Base-by-base conservation (phyloP, 2,797 vertebrate genomes). In the Lithobates sylvaticus region DNA sequence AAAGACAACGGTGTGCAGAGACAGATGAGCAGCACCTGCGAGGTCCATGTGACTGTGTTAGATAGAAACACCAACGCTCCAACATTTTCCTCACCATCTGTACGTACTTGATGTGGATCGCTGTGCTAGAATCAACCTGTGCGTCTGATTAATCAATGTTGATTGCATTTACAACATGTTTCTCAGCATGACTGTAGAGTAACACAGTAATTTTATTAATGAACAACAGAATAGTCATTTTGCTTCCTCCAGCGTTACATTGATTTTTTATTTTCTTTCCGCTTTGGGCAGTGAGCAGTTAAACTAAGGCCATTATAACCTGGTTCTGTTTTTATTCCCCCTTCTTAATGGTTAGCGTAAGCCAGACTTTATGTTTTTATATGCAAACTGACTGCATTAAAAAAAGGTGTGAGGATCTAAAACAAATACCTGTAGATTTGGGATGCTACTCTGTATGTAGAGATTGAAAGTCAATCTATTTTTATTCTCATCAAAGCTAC, bases 11-110 rank as follows among this genome's bases (percentile, higher is more conserved):
- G 94, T 32, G 10, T 88, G 0, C 10, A 78, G 7, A 10, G 34
- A 0, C 74, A 87, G 27, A 88, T 90, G 0, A 94, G 92, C 71
- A 94, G 93, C 89, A 90, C 89, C 5, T 86, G 90, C 78, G 94
- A 89, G 0, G 32, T 95, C 65, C 86, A 88, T 3, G 4, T 96
- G 39, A 76, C 89, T 29, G 70, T 95, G 23, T 29, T 86, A 2
- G 94, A 95, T 76, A 88, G 88, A 82, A 96, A 96, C 78, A 95
- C 94, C 78, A 86, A 92, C 70, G 16, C 85, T 21, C 94, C 95
- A 16, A 54, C 26, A 10, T 87, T 94, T 78, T 88, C 74, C 4
- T 76, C 88, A 23, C 3, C 54, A n/a, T 21, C 1, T 23, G 83
- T 85, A 73, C 2, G 75, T 82, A 71, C 10, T 29, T 69, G 36